A percentile compares a stretch with the other conserved stretches of the same genome.
Conservation (phyloP, 2,888 invertebrate genomes). For the Steinernema hermaphroditum region DNA sequence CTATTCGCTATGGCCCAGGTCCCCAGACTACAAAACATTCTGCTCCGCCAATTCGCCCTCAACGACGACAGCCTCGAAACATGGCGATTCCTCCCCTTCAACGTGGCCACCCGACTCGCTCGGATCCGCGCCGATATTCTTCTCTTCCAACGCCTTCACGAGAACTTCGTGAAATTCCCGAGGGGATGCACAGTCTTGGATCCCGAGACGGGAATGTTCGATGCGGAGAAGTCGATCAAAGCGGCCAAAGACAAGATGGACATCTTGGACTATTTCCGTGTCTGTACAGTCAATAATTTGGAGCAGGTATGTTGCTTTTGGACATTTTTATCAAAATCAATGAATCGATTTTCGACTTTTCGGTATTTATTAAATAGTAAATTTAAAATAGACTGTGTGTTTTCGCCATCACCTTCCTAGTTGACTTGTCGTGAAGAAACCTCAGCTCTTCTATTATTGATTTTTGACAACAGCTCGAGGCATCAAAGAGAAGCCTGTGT, state of each 20-base stretch:
- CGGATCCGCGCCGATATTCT: conserved; percentile 22
- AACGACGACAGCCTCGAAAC: conserved; percentile 19
- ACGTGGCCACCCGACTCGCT: conserved; percentile 22
- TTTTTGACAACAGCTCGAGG: no score
- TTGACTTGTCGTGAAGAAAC: no score
- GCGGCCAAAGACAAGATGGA: conserved; percentile 23
- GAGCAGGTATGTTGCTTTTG: not conserved
- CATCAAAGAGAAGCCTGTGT: no score
- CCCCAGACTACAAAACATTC: conserved; percentile 3
- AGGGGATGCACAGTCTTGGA: not conserved
- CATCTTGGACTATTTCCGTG: conserved; percentile 16
- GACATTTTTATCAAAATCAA: not conserved
- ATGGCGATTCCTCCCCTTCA: conserved; percentile 16
- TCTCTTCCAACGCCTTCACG: conserved; percentile 17
- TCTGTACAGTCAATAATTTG: conserved; percentile 14
- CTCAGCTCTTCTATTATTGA: no score
- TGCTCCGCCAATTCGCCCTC: conserved; percentile 18
- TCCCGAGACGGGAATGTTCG: conserved; percentile 15
- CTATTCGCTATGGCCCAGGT: conserved; percentile 1
- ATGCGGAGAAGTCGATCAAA: conserved; percentile 15
- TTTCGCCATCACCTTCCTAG: no score
- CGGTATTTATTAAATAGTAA: no score
- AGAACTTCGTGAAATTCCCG: conserved; percentile 13
- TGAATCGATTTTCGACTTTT: no score
- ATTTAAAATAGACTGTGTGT: no score